Evolutionary conservation across 1,140 invertebrate genomes (phyloP).

Genomic region (Camponotus pennsylvanicus): DNA sequence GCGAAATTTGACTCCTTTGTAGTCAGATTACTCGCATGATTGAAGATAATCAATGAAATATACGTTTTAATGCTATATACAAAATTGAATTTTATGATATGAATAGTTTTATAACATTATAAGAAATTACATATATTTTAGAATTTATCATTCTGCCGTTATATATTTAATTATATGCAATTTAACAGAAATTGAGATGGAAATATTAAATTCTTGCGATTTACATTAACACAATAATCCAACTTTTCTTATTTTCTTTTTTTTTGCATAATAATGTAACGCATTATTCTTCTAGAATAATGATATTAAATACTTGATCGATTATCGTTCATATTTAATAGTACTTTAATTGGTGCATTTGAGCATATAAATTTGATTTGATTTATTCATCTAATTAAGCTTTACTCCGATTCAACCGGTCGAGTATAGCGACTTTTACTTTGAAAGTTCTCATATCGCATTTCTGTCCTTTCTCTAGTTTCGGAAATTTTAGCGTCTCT

Average conservation of each 20-base stretch:
- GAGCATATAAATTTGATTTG: slow-evolving; percentile 42
- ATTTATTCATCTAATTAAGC: slow-evolving; percentile 66
- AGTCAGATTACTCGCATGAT: slow-evolving; percentile 52
- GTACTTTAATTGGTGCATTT: slow-evolving; percentile 9
- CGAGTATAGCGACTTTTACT: slow-evolving; percentile 9
- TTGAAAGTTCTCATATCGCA: slow-evolving; percentile 52
- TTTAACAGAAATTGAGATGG: neutral
- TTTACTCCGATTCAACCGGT: slow-evolving; percentile 7
- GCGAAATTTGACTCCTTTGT: slow-evolving; percentile 67
- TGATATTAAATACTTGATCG: slow-evolving; percentile 5
- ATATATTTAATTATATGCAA: neutral
- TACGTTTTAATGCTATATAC: neutral
- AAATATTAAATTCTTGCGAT: neutral
- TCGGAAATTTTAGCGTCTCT: slow-evolving; percentile 52
- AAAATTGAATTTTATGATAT: neutral
- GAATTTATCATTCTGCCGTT: neutral
- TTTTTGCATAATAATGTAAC: neutral
- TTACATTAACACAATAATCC: neutral
- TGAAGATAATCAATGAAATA: slow-evolving; percentile 46
- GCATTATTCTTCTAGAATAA: slow-evolving; percentile 9
- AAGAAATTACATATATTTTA: neutral
- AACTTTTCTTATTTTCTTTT: neutral
- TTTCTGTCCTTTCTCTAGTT: slow-evolving; percentile 18
- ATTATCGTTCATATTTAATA: slow-evolving; percentile 1
- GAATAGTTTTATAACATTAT: neutral